Evolutionary conservation across 2,888 invertebrate genomes (phyloP).

Genomic region (Hemithea aestivaria): DNA sequence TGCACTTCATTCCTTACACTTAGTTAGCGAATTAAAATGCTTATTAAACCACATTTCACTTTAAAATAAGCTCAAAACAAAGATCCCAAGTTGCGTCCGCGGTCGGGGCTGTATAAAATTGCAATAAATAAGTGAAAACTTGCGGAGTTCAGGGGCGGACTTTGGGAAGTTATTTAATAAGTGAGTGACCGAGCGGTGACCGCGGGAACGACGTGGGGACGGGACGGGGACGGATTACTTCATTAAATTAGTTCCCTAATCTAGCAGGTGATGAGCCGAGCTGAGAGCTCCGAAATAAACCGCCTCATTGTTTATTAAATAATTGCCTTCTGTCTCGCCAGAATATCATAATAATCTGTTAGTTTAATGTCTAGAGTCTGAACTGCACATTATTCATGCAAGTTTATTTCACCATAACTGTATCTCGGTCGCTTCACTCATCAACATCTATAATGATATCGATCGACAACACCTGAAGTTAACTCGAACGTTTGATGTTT

Average conservation of each 20-base stretch:
- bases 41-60: slow-evolving; percentile 8
- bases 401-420: too few species aligned
- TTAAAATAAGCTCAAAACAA: slow-evolving; percentile 19
- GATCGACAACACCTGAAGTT: too few species aligned
- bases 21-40: slow-evolving; percentile 8
- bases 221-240: slow-evolving; percentile 10
- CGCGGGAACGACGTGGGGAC: slow-evolving; percentile 9
- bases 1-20: not conserved
- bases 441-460: too few species aligned
- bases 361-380: too few species aligned
- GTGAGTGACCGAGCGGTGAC: slow-evolving; percentile 31
- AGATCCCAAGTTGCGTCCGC: slow-evolving; percentile 33
- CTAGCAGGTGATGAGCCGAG: slow-evolving; percentile 13
- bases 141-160: slow-evolving; percentile 36
- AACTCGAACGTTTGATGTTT: too few species aligned
- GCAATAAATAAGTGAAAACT: slow-evolving; percentile 56
- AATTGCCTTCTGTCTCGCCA: slow-evolving; percentile 6
- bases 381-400: too few species aligned
- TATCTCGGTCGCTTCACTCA: too few species aligned
- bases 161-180: slow-evolving; percentile 56
- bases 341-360: too few species aligned
- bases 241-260: slow-evolving; percentile 19
- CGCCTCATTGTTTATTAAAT: slow-evolving; percentile 10
- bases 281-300: slow-evolving; percentile 8
- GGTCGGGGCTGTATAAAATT: slow-evolving; percentile 54